Conservation (phyloP, 2,888 invertebrate genomes). For the Nasonovia ribisnigri region DNA sequence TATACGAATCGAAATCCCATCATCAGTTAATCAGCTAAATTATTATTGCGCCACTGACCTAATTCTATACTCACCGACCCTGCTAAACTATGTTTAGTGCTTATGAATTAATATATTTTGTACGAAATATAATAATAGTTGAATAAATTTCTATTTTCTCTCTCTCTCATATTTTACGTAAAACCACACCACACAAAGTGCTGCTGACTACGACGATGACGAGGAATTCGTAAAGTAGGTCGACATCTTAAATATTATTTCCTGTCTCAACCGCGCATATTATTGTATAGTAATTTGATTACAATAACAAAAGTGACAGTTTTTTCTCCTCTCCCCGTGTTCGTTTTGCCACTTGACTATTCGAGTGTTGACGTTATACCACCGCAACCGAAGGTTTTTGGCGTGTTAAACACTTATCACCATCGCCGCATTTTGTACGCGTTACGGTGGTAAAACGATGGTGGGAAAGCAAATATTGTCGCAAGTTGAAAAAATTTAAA, state of each 20-base stretch:
- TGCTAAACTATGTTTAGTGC: not conserved
- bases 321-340: not conserved
- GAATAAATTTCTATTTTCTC: not conserved
- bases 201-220: not conserved
- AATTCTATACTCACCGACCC: not conserved
- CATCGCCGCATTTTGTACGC: not conserved
- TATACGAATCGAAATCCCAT: not conserved
- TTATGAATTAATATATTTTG: not conserved
- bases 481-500: not conserved
- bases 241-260: slow-evolving; percentile 32
- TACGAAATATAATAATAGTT: not conserved
- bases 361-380: not conserved
- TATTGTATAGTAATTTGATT: not conserved
- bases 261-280: not conserved
- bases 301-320: not conserved
- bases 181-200: not conserved
- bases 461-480: not conserved
- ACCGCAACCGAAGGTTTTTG: not conserved
- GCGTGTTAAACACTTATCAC: not conserved
- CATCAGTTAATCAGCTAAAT: not conserved
- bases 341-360: not conserved
- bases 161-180: not conserved
- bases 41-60: not conserved
- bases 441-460: not conserved
- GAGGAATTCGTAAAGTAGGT: not conserved